Percentiles rank a stretch among this genome's conserved stretches.
Conservation (phyloP, 2,797 vertebrate genomes). For the Tokudaia tokunoshimensis region DNA sequence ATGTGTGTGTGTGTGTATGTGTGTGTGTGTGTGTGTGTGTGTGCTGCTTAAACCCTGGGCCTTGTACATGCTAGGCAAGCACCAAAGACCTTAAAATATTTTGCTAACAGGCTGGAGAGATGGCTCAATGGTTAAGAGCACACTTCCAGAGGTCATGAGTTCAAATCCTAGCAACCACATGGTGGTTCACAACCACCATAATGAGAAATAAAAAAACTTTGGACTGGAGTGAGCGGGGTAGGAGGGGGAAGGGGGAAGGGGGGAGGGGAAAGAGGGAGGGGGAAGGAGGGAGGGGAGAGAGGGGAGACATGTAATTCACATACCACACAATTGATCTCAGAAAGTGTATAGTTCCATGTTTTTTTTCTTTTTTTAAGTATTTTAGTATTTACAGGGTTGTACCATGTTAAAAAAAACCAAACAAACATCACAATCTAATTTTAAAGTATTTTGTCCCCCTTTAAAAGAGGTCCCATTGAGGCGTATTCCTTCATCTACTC, state of each 20-base stretch:
- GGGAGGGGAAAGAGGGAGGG: too few relatives aligned
- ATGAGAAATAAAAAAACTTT: too few relatives aligned
- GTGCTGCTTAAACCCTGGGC: not conserved
- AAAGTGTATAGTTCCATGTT: not conserved
- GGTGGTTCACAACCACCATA: not conserved
- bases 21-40: not conserved
- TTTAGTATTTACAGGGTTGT: not conserved
- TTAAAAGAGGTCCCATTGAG: not conserved
- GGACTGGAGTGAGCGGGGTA: too few relatives aligned
- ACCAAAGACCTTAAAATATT: not conserved
- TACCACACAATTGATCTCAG: not conserved
- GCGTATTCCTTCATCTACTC: accelerated
- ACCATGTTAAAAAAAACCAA: not conserved
- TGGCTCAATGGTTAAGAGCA: not conserved
- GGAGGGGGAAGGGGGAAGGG: too few relatives aligned
- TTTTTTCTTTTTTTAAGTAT: not conserved
- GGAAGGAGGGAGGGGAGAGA: accelerated
- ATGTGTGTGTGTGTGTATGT: not conserved
- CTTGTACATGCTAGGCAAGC: not conserved
- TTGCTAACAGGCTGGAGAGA: not conserved
- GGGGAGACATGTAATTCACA: not conserved
- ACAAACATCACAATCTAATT: not conserved
- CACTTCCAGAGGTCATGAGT: too few relatives aligned
- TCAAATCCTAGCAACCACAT: not conserved
- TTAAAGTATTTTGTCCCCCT: not conserved